A percentile compares a stretch with the other conserved stretches of the same genome.
These are phyloP conservation scores for Elanoides forficatus DNA, from an alignment of 2,113 vertebrate species.

Conservation along the genomic window DNA sequence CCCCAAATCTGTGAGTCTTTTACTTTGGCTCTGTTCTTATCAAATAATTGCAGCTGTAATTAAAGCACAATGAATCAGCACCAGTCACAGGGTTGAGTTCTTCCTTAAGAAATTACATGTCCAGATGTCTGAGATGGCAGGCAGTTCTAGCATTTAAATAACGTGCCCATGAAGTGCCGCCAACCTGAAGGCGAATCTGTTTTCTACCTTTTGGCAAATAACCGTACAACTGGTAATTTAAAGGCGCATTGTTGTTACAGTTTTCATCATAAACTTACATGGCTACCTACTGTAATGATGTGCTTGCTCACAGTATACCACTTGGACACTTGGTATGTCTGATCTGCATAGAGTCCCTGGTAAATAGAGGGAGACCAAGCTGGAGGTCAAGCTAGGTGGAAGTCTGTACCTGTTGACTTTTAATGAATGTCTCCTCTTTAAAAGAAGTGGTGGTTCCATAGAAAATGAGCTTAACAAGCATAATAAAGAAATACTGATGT, in stretches of 20 bases:
- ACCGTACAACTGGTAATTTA: neutral
- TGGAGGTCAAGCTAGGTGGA: neutral
- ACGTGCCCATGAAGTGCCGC: neutral
- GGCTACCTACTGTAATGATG: neutral
- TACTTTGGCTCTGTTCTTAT: slow-evolving; percentile 66
- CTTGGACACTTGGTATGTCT: neutral
- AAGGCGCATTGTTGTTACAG: neutral
- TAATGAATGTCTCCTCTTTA: neutral
- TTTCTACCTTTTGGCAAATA: slow-evolving; percentile 28
- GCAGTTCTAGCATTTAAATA: slow-evolving; percentile 46
- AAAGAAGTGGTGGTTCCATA: neutral
- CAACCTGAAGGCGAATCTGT: neutral
- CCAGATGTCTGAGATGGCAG: slow-evolving; percentile 50
- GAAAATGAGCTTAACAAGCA: neutral
- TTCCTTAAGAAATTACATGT: slow-evolving; percentile 47
- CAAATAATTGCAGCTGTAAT: slow-evolving; percentile 52
- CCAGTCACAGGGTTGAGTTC: slow-evolving; percentile 12
- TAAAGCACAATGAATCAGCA: slow-evolving; percentile 50
- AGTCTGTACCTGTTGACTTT: neutral
- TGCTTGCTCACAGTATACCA: neutral
- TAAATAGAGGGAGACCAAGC: neutral
- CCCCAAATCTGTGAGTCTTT: slow-evolving; percentile 50
- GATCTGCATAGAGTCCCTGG: neutral
- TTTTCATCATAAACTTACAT: neutral
- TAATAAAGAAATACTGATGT: neutral